Evolutionary conservation across 2,113 vertebrate genomes (phyloP).

Genomic region (Oryzias javanicus): DNA sequence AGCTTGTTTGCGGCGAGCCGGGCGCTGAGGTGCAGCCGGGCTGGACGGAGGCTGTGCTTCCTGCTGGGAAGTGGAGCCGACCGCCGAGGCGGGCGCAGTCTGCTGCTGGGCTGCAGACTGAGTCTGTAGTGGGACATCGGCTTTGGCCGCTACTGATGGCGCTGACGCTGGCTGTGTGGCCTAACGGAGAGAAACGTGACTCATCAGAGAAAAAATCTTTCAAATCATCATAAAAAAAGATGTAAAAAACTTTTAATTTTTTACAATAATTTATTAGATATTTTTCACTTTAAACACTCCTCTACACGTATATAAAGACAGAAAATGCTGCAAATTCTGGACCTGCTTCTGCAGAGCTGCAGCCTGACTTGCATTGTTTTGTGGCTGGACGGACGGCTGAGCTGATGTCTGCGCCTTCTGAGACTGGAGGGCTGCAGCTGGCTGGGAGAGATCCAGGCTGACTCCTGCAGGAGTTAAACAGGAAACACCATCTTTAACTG

Average conservation of each 20-base stretch:
- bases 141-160: conserved; percentile 43
- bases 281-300: too few relatives aligned
- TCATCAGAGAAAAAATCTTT: too few relatives aligned
- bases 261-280: too few relatives aligned
- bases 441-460: conserved; percentile 72
- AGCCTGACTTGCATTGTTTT: conserved; percentile 47
- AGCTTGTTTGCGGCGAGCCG: conserved; percentile 73
- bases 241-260: too few relatives aligned
- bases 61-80: conserved; percentile 57
- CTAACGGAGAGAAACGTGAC: too few relatives aligned
- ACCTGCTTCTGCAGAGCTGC: conserved; percentile 69
- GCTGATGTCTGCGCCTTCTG: conserved; percentile 73
- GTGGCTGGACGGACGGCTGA: conserved; percentile 53
- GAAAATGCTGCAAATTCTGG: neutral
- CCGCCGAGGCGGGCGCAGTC: conserved; percentile 33
- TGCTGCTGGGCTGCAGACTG: conserved; percentile 50
- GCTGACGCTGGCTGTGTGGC: conserved; percentile 39
- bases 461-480: conserved; percentile 63
- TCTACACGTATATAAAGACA: too few relatives aligned
- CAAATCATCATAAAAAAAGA: too few relatives aligned
- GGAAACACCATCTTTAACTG: conserved; percentile 13
- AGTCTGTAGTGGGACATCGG: conserved; percentile 45
- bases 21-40: conserved; percentile 74
- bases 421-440: conserved; percentile 76
- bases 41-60: conserved; percentile 65